Conservation (phyloP, 2,888 invertebrate genomes). For the Eledona agricola region DNA sequence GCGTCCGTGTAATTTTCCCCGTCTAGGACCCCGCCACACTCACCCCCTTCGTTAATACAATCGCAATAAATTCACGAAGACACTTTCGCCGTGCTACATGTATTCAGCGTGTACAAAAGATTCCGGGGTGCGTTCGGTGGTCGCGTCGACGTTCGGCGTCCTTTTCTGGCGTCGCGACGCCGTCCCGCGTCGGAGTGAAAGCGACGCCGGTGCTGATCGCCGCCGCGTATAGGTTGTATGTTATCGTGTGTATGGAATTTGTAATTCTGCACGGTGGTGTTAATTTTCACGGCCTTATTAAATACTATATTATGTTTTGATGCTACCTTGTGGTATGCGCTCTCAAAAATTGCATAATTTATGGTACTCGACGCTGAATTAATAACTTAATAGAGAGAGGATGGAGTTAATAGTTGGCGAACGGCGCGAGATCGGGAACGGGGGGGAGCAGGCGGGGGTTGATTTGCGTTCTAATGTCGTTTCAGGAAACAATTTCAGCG, state of each 20-base stretch:
- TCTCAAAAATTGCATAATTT: conserved; percentile 59
- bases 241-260: conserved; percentile 61
- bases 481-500: conserved; percentile 49
- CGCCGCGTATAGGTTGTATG: conserved; percentile 56
- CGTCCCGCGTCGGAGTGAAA: no score
- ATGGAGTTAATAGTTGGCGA: conserved; percentile 34
- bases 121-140: conserved; percentile 34
- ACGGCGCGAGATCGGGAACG: conserved; percentile 8
- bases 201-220: no score
- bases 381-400: conserved; percentile 53
- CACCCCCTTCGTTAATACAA: conserved; percentile 55
- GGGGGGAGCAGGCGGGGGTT: conserved; percentile 24
- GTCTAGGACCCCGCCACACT: no score
- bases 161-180: no score
- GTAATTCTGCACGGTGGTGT: conserved; percentile 59
- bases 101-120: conserved; percentile 46
- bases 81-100: conserved; percentile 52
- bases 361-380: conserved; percentile 53
- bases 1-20: conserved; percentile 47
- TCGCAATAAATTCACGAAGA: conserved; percentile 57
- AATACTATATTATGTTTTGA: conserved; percentile 64
- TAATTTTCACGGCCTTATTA: conserved; percentile 62
- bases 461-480: conserved; percentile 47
- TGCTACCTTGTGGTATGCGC: conserved; percentile 57
- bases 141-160: no score